Evolutionary conservation across 1,140 invertebrate species (phyloP).

Genomic region (Meloidogyne exigua): DNA sequence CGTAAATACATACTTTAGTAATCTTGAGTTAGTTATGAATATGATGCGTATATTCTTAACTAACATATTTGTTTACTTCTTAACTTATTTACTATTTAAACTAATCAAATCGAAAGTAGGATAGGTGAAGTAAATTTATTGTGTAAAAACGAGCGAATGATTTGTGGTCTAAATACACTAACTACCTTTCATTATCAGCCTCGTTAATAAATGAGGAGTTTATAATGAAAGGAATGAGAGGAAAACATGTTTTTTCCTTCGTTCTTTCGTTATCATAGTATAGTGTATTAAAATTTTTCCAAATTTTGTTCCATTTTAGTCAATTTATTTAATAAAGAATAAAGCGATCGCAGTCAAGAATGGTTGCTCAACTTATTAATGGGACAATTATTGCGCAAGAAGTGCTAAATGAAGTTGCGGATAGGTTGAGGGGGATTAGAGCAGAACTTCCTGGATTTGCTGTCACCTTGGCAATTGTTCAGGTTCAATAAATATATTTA

Average conservation of each 20-base stretch:
- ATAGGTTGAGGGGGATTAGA: conserved; percentile 40
- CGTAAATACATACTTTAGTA: too few species aligned
- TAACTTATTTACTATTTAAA: background rate
- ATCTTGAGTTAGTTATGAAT: too few species aligned
- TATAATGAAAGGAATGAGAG: background rate
- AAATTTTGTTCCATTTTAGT: background rate
- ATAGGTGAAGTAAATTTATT: too few species aligned
- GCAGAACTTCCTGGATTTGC: conserved; percentile 49
- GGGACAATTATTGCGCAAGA: conserved; percentile 54
- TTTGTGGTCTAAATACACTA: background rate
- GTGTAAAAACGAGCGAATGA: background rate
- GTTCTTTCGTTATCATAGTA: background rate
- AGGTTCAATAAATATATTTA: conserved; percentile 42
- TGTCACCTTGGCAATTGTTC: conserved; percentile 57
- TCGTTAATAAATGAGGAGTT: background rate
- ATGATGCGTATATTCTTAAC: too few species aligned
- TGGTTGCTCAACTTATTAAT: conserved; percentile 52
- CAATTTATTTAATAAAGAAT: background rate
- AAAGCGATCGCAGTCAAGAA: background rate
- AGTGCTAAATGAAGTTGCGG: conserved; percentile 46
- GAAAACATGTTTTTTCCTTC: background rate
- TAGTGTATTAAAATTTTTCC: too few species aligned
- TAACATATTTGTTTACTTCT: background rate
- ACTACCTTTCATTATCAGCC: background rate
- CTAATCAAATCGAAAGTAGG: background rate